Conservation (phyloP, 2,113 vertebrate species). For the Eublepharis macularius region DNA sequence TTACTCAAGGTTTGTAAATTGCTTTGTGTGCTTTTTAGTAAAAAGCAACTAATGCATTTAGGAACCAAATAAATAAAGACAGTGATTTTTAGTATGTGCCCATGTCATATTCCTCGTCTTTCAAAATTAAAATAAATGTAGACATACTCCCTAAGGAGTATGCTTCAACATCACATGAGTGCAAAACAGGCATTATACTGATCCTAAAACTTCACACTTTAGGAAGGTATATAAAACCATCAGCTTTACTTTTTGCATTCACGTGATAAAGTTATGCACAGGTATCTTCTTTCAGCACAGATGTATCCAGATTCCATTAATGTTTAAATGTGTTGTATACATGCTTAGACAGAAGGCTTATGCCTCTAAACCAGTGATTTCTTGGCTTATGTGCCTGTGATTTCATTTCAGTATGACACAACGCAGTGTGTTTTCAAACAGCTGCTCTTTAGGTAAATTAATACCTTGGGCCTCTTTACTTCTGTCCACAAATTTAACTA, state of each 20-base stretch:
- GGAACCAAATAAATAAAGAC: background rate
- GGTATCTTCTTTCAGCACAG: constrained; percentile 29
- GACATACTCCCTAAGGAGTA: background rate
- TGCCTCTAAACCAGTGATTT: constrained; percentile 20
- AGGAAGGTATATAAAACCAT: background rate
- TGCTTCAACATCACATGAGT: background rate
- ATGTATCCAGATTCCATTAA: background rate
- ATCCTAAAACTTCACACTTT: constrained; percentile 4
- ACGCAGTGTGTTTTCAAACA: constrained; percentile 67
- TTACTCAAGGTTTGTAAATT: no score
- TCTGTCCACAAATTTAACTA: constrained; percentile 58
- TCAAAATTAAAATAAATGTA: background rate
- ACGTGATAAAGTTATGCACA: background rate
- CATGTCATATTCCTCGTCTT: background rate
- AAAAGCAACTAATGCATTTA: background rate
- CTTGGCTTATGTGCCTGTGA: constrained; percentile 19
- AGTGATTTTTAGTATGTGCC: background rate
- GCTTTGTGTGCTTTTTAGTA: background rate
- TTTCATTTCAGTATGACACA: constrained; percentile 61
- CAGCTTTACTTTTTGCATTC: constrained; percentile 18
- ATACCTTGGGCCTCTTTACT: constrained; percentile 75
- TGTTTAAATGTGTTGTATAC: constrained; percentile 43
- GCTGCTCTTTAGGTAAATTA: constrained; percentile 77
- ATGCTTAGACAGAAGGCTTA: background rate
- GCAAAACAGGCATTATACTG: constrained; percentile 26